Conservation (phyloP, 2,888 invertebrate species). For the Trichogramma dendrolimi region DNA sequence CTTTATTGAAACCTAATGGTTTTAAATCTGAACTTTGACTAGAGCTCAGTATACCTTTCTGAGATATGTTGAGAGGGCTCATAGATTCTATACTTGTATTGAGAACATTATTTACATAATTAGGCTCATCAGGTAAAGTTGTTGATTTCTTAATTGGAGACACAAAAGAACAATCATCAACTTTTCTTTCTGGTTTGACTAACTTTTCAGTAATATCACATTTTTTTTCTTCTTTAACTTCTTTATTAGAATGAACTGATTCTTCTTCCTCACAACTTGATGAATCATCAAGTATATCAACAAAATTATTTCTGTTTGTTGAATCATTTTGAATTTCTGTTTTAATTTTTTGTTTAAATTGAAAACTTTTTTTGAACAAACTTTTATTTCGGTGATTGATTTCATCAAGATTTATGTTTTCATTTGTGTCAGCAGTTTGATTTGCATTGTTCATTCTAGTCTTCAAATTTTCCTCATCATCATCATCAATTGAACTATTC, state of each 20-base stretch:
- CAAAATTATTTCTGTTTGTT: slow-evolving; percentile 7
- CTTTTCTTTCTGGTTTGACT: slow-evolving; percentile 3
- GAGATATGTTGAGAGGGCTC: not conserved
- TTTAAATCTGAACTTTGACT: slow-evolving; percentile 39
- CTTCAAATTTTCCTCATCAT: slow-evolving; percentile 2
- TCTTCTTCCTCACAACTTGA: slow-evolving; percentile 16
- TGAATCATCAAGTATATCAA: slow-evolving; percentile 14
- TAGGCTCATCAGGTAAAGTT: not conserved
- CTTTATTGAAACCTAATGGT: slow-evolving; percentile 41
- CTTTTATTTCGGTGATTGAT: not conserved
- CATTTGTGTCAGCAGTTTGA: not conserved
- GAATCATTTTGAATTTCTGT: not conserved
- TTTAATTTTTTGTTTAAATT: not conserved
- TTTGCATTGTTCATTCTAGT: not conserved
- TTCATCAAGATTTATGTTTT: not conserved
- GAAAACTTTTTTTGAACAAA: not conserved
- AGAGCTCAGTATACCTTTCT: no score
- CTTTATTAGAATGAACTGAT: slow-evolving; percentile 2
- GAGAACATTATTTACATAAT: not conserved
- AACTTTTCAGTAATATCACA: slow-evolving; percentile 1
- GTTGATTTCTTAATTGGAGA: slow-evolving; percentile 8
- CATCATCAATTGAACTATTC: slow-evolving; percentile 28
- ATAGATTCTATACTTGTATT: slow-evolving; percentile 32
- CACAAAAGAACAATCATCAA: slow-evolving; percentile 12
- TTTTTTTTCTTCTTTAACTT: slow-evolving; percentile 5